Base-by-base conservation (phyloP, 2,797 vertebrate species). In the Stomatorhinus walkeri region DNA sequence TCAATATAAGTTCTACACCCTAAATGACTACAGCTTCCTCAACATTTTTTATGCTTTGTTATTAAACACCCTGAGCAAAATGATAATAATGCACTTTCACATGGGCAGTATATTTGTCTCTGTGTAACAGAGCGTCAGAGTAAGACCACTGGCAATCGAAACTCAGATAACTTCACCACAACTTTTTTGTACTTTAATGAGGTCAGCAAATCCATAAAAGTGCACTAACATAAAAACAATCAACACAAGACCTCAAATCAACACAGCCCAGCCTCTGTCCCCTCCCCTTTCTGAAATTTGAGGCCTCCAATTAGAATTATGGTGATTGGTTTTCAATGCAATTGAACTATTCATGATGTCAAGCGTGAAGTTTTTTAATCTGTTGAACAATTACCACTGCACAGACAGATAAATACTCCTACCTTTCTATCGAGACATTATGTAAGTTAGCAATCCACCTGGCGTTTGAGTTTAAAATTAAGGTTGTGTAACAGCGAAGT, bases 71-170 rank as follows among this genome's bases (percentile, higher is more conserved):
- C 97, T 98, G 97, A 98, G 98, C 97, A 97, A 98, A 97, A 96
- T 96, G 96, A 96, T 97, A 96, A 97, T 97, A 98, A 97, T 97
- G 97, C 97, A 98, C 97, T 98, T 97, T 96, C 97, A 96, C 96
- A 94, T 96, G 96, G 96, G 96, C 96, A 97, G 96, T 97, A 95
- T 97, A 95, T 96, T 79, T 96, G 96, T 97, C 95, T 64, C 88
- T 89, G 81, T 68, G 88, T 59, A 85, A 89, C 81, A 48, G 81
- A 86, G 24, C 61, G 5, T 72, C 59, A 72, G 46, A 72, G 54
- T 40, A 89, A 89, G 64, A 85, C 46, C 48, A 86, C 61, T 87
- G 88, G 88, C 28, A 89, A 86, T 86, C 84, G 32, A 56, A 89
- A 85, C 46, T 56, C 81, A 16, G 83, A 68, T 89, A 61, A 72